Base-by-base conservation (phyloP, 2,797 vertebrate species). In the Rachycentron canadum region DNA sequence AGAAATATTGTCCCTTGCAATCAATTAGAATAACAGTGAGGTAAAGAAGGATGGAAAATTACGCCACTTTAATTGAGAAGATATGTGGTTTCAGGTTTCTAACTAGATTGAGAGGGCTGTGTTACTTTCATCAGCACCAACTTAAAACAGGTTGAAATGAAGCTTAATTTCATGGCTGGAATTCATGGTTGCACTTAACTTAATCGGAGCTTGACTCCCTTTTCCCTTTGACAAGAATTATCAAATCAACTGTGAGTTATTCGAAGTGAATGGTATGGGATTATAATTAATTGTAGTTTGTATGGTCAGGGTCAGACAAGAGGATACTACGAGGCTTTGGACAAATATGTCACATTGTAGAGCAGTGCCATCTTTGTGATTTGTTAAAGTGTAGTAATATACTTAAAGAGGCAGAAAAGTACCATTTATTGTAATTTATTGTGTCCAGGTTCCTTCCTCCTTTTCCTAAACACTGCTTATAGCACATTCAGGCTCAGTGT, bases 1-100 rank as follows among this genome's bases (percentile, higher is more conserved):
- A 69, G 72, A 81, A 73, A 86, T 73, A 69, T 16, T 73, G 72
- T 86, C 59, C 59, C 26, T 58, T 69, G 68, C 73, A 92, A 92
- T 91, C 84, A 86, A 88, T 77, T 77, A 81, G 32, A 91, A 87
- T 76, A 92, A 92, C 87, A 89, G 36, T 38, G 52, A 69, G 41
- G 69, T 67, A 45, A 57, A 66, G 52, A 65, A 61, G 69, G 62
- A 77, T 67, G 83, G 78, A 86, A 84, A 84, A 73, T 57, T 52
- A 47, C 67, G 56, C 69, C 23, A 43, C 47, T 83, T 81, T 61
- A 60, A 90, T 69, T 77, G 58, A 68, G 74, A 52, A 76, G 76
- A 83, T 75, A 83, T 58, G 59, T 58, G 32, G 68, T 14, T 32
- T 88, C 64, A 36, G 47, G 71, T 91, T 88, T 88, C 83, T 82